A percentile compares a stretch with the other conserved stretches of the same genome.
phyloP scores from a whole-genome alignment of 2,113 vertebrate species.

The Ceyx cyanopectus region DNA sequence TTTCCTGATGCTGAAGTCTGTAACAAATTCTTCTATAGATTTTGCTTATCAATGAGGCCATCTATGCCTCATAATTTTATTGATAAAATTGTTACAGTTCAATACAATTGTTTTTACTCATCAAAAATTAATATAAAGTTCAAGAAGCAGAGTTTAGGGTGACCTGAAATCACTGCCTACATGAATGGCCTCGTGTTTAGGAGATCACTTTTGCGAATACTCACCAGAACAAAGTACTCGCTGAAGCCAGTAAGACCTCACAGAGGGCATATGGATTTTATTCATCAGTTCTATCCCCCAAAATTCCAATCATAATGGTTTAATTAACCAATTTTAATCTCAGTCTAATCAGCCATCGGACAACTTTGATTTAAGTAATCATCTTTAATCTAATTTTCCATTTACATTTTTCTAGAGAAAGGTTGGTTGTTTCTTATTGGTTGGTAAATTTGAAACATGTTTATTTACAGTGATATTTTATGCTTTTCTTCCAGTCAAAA shows the following conservation, averaged over 20 bases:
- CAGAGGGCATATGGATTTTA: not conserved
- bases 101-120: not conserved
- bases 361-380: conserved; percentile 48
- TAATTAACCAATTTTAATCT: conserved; percentile 57
- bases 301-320: not conserved
- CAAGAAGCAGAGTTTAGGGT: not conserved
- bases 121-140: not conserved
- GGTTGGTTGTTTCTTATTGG: not conserved
- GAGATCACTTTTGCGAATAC: not conserved
- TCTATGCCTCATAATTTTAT: not conserved
- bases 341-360: conserved; percentile 31
- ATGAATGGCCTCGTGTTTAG: not conserved
- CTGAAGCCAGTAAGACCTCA: not conserved
- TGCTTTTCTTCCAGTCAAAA: not conserved
- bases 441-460: not conserved
- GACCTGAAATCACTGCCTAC: not conserved
- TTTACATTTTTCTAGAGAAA: conserved; percentile 33
- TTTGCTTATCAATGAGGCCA: not conserved
- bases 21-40: not conserved
- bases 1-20: not conserved
- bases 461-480: not conserved
- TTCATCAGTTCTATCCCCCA: not conserved
- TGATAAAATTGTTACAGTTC: not conserved
- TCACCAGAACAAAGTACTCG: not conserved
- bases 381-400: conserved; percentile 36